These are phyloP conservation scores for Conistra vaccinii DNA, from an alignment of 2,888 invertebrate genomes.

Conservation along the genomic window DNA sequence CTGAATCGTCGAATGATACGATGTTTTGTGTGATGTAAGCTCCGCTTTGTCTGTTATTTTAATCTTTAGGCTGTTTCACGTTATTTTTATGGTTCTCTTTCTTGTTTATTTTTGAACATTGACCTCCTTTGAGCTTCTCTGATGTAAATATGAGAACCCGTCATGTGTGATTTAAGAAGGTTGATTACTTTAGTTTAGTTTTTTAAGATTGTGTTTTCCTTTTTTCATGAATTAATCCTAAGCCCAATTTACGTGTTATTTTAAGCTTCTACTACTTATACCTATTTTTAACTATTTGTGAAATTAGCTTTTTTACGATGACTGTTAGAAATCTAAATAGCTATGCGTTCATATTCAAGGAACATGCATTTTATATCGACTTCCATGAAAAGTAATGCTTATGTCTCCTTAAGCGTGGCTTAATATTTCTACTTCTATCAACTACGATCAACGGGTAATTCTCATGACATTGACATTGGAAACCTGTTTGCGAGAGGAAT, in stretches of 20 bases:
- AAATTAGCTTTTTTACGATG: slow-evolving; percentile 57
- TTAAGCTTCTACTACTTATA: slow-evolving; percentile 30
- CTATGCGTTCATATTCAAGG: slow-evolving; percentile 14
- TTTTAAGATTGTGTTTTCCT: neutral
- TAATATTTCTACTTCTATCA: slow-evolving; percentile 18
- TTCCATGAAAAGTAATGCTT: slow-evolving; percentile 5
- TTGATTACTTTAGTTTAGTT: slow-evolving; percentile 15
- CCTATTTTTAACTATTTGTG: slow-evolving; percentile 42
- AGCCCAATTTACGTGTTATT: slow-evolving; percentile 16
- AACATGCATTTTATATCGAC: slow-evolving; percentile 34
- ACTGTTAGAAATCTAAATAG: slow-evolving; percentile 36
- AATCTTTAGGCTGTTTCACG: slow-evolving; percentile 36
- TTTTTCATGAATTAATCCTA: neutral
- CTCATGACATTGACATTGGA: slow-evolving; percentile 49
- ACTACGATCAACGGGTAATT: slow-evolving; percentile 23
- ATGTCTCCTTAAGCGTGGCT: slow-evolving; percentile 9
- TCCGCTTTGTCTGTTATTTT: slow-evolving; percentile 53
- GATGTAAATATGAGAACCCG: slow-evolving; percentile 15
- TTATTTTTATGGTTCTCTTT: slow-evolving; percentile 45
- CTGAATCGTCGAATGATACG: slow-evolving; percentile 16
- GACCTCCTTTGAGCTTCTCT: slow-evolving; percentile 53
- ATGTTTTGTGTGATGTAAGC: slow-evolving; percentile 66
- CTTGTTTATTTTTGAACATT: slow-evolving; percentile 60
- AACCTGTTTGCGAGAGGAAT: slow-evolving; percentile 50
- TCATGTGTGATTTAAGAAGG: slow-evolving; percentile 15